Percentiles rank a stretch among this genome's conserved stretches.
These are phyloP conservation scores for Plectropomus leopardus DNA, from an alignment of 2,113 vertebrate genomes.

Conservation along the genomic window DNA sequence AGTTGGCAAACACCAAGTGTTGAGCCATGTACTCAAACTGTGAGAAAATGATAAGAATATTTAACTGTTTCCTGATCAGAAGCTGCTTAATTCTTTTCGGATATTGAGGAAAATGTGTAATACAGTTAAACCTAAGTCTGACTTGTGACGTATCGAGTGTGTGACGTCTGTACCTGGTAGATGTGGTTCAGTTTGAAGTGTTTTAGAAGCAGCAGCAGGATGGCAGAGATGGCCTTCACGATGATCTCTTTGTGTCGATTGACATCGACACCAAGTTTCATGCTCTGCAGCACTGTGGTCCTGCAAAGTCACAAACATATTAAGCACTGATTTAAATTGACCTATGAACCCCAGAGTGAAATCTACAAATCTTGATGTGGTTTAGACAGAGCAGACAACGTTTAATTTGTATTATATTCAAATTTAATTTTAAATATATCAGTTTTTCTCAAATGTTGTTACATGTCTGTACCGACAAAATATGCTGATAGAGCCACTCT, in stretches of 20 bases:
- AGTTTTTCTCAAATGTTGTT: not conserved
- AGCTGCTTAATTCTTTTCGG: not conserved
- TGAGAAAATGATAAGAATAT: not conserved
- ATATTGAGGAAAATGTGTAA: not conserved
- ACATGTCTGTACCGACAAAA: not conserved
- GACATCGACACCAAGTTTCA: conserved; percentile 98
- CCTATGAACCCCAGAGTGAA: not conserved
- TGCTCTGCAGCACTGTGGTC: conserved; percentile 97
- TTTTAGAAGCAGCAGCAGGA: conserved; percentile 95
- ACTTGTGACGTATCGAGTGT: not conserved
- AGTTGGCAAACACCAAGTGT: conserved; percentile 98
- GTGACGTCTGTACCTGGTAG: conserved; percentile 89
- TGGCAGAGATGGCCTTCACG: conserved; percentile 96
- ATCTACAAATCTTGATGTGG: not conserved
- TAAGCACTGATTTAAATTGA: not conserved
- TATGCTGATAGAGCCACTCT: not conserved
- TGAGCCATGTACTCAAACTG: conserved; percentile 99
- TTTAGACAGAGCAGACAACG: not conserved
- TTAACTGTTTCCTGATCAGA: not conserved
- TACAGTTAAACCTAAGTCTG: not conserved
- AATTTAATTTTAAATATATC: no score
- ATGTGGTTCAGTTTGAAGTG: conserved; percentile 98
- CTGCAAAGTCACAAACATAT: conserved; percentile 78
- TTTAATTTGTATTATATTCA: not conserved
- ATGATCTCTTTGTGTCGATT: conserved; percentile 99